Percentiles rank a stretch among this genome's conserved stretches.
Conservation (phyloP, 2,888 invertebrate species). For the Rhagium mordax region DNA sequence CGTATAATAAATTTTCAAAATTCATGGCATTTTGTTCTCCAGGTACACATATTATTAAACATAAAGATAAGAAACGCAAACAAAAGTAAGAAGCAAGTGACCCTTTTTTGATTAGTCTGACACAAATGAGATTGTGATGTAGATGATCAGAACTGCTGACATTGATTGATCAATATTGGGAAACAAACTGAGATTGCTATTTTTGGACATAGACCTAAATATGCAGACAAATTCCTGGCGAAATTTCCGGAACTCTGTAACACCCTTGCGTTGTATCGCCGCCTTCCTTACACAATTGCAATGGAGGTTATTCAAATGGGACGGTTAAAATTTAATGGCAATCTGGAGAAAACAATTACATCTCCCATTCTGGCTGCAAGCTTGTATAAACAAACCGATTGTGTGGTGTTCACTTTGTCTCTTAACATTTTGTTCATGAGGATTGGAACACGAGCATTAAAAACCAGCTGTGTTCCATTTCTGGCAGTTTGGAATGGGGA, state of each 20-base stretch:
- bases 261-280: background rate
- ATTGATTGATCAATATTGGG: background rate
- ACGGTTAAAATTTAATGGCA: conserved; percentile 34
- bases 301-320: conserved; percentile 17
- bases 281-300: conserved; percentile 1
- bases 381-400: background rate
- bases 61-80: background rate
- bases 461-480: background rate
- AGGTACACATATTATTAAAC: background rate
- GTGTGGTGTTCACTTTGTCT: background rate
- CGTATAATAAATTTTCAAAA: background rate
- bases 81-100: background rate
- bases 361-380: conserved; percentile 8
- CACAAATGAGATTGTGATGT: background rate
- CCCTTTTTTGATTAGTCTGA: background rate
- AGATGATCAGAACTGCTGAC: background rate
- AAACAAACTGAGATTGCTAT: background rate
- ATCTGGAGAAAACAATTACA: conserved; percentile 36
- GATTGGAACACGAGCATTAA: background rate
- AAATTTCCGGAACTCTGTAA: background rate
- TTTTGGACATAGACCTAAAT: background rate
- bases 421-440: background rate
- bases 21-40: no score
- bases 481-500: background rate
- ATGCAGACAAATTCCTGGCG: background rate